Base-by-base conservation (phyloP, 2,113 vertebrate genomes). In the Poecilia latipinna region DNA sequence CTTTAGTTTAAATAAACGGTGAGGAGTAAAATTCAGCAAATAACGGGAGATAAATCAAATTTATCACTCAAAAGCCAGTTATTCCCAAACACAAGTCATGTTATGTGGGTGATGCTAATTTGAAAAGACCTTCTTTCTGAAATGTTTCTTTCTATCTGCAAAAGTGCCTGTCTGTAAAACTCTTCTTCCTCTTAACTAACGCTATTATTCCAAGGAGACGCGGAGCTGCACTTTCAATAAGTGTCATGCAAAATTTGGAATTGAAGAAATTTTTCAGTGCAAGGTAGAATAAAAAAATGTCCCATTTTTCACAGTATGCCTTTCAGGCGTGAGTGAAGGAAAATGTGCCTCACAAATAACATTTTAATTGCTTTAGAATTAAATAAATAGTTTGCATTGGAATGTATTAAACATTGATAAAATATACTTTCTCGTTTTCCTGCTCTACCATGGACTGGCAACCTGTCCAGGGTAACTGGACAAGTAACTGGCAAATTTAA, bases 161-260 rank as follows among this genome's bases (percentile, higher is more conserved):
- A 73, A 80, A 82, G 48, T 51, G 44, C 48, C 44, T 80, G 68
- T 77, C 61, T 80, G 72, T 84, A 70, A 80, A 80, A 70, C 77
- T 65, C 65, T 79, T 37, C 60, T 35, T 76, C 28, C 31, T 68
- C 69, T 74, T 61, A 4, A 4, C 12, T 19, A 65, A 73, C 63
- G 68, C 70, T 54, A 44, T 79, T 78, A 82, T 68, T 78, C 73
- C 70, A 80, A 42, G 76, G 35, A 76, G 71, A 74, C 32, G 68
- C 67, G 29, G 42, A 61, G 71, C 60, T 42, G 17, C 31, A 17
- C 66, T 72, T 33, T 19, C 57, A n/a, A 10, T 31, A 54, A 61
- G 37, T 76, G 71, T 63, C 77, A 71, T 67, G 65, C 61, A 74
- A 80, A 60, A 70, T 79, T 76, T 68, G 31, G 65, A 60, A 7